Base-by-base conservation (phyloP, 37 sponge, comb jelly and placozoan genomes). In the Haliclona indistincta region DNA sequence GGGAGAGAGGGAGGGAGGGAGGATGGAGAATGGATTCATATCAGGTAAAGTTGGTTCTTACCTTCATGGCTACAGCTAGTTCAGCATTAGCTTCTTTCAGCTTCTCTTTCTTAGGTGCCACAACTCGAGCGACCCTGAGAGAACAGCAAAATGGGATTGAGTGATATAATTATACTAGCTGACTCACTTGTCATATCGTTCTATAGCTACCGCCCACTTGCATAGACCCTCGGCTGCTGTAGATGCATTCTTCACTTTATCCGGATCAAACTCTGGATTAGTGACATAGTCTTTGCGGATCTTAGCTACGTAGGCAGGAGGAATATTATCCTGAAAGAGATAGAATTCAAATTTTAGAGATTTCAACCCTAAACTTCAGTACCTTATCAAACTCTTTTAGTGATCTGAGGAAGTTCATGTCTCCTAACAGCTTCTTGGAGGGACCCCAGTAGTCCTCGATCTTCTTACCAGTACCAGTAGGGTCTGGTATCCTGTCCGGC, bases 401-500 rank as follows among this genome's bases (percentile, higher is more conserved):
- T 15, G 90, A 88, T 40, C 92, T 75, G 35, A 97, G 75, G 83
- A 97, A 94, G 47, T 89, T 85, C 88, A 94, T 81, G 64, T 97
- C 98, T 43, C 95, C 95, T 28, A 97, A 80, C 30, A 97, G 35
- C 38, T 69, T 83, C 76, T 94, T 92, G 28, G 98, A 90, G 11
- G 98, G 98, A 0, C 90, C 93, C 98, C 98, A 97, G 70, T 58
- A 97, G 52, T 97, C 98, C 55, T 97, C 98, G 22, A 94, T 81
- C 83, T 87, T 94, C 73, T 96, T 96, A 3, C 94, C 94, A 26
- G 89, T 81, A 29, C 96, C 94, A 29, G 90, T 82, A 15, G 95
- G 95, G 54, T 97, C 98, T 17, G 80, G 83, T 39, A 92, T 81
- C 43, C 92, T 68, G 73, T 91, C 98, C 17, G 98, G 92, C 63